Conservation (phyloP, 2,797 vertebrate species). For the Toxotes lorentzi region DNA sequence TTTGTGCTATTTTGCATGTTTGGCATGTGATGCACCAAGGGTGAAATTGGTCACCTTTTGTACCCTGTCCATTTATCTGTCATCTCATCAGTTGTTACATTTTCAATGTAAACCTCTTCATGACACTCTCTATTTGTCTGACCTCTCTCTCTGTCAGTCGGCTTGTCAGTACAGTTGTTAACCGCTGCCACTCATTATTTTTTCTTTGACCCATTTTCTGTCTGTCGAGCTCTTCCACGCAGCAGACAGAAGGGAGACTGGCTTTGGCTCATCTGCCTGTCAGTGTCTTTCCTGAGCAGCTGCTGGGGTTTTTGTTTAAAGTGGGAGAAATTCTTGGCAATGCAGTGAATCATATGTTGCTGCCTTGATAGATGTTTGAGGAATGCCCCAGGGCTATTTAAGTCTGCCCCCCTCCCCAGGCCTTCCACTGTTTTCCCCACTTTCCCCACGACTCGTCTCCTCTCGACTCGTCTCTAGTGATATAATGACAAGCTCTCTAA, state of each 20-base stretch:
- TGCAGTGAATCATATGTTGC: slow-evolving; percentile 66
- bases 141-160: slow-evolving; percentile 45
- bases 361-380: slow-evolving; percentile 67
- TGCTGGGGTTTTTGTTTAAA: slow-evolving; percentile 60
- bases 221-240: slow-evolving; percentile 11
- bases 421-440: slow-evolving; percentile 32
- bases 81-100: slow-evolving; percentile 26
- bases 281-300: slow-evolving; percentile 54
- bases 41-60: slow-evolving; percentile 8
- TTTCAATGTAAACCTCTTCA: slow-evolving; percentile 17
- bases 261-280: slow-evolving; percentile 56
- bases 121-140: slow-evolving; percentile 39
- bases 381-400: slow-evolving; percentile 58
- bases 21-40: background rate
- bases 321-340: slow-evolving; percentile 55
- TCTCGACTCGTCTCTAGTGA: slow-evolving; percentile 31
- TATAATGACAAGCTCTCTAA: slow-evolving; percentile 55
- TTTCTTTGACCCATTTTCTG: slow-evolving; percentile 28
- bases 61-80: background rate
- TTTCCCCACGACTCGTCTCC: slow-evolving; percentile 14
- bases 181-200: slow-evolving; percentile 42
- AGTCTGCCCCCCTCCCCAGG: background rate
- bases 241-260: slow-evolving; percentile 12
- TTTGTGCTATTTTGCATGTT: background rate
- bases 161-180: slow-evolving; percentile 50